phyloP scores from a whole-genome alignment of 2,113 vertebrate genomes.

The Albula glossodonta region DNA sequence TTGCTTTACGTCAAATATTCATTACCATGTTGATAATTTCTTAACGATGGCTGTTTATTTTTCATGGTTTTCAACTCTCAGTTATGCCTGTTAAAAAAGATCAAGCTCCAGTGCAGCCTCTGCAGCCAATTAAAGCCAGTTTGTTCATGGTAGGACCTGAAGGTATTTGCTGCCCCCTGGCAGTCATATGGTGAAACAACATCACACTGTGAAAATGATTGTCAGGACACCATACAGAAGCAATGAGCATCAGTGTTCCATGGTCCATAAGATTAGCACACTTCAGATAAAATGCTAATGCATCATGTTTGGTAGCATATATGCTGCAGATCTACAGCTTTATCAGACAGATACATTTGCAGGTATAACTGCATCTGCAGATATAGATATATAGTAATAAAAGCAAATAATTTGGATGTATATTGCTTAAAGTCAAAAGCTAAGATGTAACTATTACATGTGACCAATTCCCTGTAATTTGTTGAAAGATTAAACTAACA shows the following conservation, averaged over 20 bases:
- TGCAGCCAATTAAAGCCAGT: slow-evolving; percentile 61
- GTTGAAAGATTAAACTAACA: not conserved
- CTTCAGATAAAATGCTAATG: not conserved
- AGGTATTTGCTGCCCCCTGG: slow-evolving; percentile 70
- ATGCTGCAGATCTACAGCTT: not conserved
- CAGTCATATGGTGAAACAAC: slow-evolving; percentile 40
- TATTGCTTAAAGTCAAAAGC: too few relatives aligned
- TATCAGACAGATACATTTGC: not conserved
- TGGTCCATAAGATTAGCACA: not conserved
- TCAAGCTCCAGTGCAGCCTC: slow-evolving; percentile 63
- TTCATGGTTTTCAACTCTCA: slow-evolving; percentile 69
- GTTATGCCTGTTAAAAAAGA: slow-evolving; percentile 69
- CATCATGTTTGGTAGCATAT: not conserved
- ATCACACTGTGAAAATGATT: not conserved
- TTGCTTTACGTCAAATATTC: slow-evolving; percentile 58
- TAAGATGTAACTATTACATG: not conserved
- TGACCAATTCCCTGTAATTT: not conserved
- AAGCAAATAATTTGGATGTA: not conserved
- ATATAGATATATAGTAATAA: not conserved
- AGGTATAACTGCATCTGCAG: not conserved
- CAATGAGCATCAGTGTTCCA: not conserved
- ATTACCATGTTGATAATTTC: slow-evolving; percentile 57
- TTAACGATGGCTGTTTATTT: slow-evolving; percentile 54
- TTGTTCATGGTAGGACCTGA: slow-evolving; percentile 38
- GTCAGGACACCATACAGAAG: not conserved